A percentile compares a stretch with the other conserved stretches of the same genome.
Evolutionary conservation across 1,140 invertebrate species (phyloP).

Genomic region (Diabrotica virgifera): DNA sequence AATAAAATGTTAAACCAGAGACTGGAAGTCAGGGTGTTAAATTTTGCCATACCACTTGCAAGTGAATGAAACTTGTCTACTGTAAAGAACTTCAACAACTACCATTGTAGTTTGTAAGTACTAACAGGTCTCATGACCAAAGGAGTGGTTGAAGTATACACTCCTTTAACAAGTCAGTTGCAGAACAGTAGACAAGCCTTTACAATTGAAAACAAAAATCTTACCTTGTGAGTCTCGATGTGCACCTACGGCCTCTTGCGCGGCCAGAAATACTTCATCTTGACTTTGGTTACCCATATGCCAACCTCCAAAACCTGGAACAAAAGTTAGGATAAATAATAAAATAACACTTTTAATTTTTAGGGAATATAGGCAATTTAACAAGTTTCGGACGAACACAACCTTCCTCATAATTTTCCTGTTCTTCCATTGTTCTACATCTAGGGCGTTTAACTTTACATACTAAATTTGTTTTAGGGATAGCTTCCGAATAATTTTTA

Average conservation of each 20-base stretch:
- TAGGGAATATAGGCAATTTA: too few relatives aligned
- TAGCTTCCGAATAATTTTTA: too few relatives aligned
- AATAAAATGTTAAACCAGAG: slow-evolving; percentile 42
- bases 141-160: too few relatives aligned
- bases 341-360: not conserved
- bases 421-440: too few relatives aligned
- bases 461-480: too few relatives aligned
- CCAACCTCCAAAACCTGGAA: slow-evolving; percentile 60
- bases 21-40: slow-evolving; percentile 41
- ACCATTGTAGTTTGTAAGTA: too few relatives aligned
- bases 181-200: slow-evolving; percentile 33
- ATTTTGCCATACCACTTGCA: slow-evolving; percentile 42
- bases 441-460: too few relatives aligned
- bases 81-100: slow-evolving; percentile 19
- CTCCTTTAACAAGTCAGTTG: slow-evolving; percentile 11
- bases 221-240: slow-evolving; percentile 77
- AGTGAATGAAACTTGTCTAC: slow-evolving; percentile 33
- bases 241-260: slow-evolving; percentile 67
- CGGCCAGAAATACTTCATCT: slow-evolving; percentile 68
- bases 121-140: too few relatives aligned
- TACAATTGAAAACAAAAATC: slow-evolving; percentile 50
- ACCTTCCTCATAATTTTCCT: too few relatives aligned
- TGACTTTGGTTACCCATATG: slow-evolving; percentile 67
- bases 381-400: too few relatives aligned
- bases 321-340: not conserved